phyloP scores from a whole-genome alignment of 2,888 invertebrate species.

The Orthosia incerta region DNA sequence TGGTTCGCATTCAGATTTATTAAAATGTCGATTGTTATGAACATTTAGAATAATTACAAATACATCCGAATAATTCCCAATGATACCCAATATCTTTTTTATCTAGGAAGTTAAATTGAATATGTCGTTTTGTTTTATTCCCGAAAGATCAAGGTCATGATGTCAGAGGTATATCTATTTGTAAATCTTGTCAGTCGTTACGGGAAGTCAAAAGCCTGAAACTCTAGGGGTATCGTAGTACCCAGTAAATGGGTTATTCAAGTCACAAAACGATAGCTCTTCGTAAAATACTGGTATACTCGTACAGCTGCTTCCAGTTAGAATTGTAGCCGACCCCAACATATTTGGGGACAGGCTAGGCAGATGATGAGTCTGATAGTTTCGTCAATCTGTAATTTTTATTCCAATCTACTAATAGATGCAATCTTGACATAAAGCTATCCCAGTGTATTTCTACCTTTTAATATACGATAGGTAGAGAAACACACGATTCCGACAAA shows the following conservation, averaged over 20 bases:
- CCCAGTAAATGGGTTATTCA: background rate
- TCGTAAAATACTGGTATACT: too few species aligned
- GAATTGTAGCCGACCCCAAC: background rate
- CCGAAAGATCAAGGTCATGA: background rate
- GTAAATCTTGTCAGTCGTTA: background rate
- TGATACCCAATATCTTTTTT: too few species aligned
- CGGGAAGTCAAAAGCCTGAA: background rate
- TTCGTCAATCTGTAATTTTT: background rate
- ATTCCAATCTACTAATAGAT: background rate
- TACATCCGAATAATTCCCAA: background rate
- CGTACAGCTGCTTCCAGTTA: too few species aligned
- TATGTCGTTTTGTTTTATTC: background rate
- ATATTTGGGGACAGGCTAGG: background rate
- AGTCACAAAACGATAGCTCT: too few species aligned
- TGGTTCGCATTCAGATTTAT: background rate
- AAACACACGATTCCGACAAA: background rate
- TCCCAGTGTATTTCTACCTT: background rate
- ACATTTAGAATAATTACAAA: background rate
- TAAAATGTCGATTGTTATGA: too few species aligned
- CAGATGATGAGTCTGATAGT: background rate
- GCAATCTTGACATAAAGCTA: too few species aligned
- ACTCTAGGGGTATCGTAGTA: background rate
- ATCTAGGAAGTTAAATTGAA: background rate
- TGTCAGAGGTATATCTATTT: conserved; percentile 17
- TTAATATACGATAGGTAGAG: background rate